Evolutionary conservation across 1,140 invertebrate species (phyloP), one percentile per base, ranked within the genome.

Genomic region (Dolichoris vasculosae): DNA sequence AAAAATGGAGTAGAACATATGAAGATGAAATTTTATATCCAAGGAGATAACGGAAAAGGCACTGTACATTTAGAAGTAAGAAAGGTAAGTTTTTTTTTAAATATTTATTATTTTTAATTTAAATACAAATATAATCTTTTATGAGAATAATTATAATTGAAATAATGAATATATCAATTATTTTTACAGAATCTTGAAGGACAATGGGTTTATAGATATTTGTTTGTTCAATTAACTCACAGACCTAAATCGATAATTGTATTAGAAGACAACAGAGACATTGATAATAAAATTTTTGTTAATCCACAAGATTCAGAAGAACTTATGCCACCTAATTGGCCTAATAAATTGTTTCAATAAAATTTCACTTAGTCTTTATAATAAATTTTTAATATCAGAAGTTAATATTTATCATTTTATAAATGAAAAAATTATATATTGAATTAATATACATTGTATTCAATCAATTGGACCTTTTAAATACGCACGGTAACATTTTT

Each of bases 1-100:
- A 95, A 96, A 59, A 95, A 97, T 92, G 97, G 96, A 38, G 94
- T 95, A 26, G 95, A 96, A 87, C 96, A 96, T 89, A 95, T 98
- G 93, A 95, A 97, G 88, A 97, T 98, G 96, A 95, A 96, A 90
- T 99, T 98, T 93, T 97, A 98, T 90, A 95, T 99, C 59, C 96
- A 98, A 94, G 98, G 98, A 38, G 93, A 95, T 48, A 94, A 96
- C 83, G 96, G 95, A 87, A 96, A 96, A 88, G 98, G 95, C 15
- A 97, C 97, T 80, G 98, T 97, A 13, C 95, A 97, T 90, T 94
- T 98, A 87, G 98, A 98, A 94, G 96, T 97, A 91, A 95, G 95
- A 91, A 95, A 97, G 94, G 97, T 98, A 94, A 92, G 88, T 86
- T 87, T 87, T 26, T 85, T 67, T 67, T 20, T 87, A 81, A 67